Base-by-base conservation (phyloP, 2,113 vertebrate species). In the Datnioides undecimradiatus region DNA sequence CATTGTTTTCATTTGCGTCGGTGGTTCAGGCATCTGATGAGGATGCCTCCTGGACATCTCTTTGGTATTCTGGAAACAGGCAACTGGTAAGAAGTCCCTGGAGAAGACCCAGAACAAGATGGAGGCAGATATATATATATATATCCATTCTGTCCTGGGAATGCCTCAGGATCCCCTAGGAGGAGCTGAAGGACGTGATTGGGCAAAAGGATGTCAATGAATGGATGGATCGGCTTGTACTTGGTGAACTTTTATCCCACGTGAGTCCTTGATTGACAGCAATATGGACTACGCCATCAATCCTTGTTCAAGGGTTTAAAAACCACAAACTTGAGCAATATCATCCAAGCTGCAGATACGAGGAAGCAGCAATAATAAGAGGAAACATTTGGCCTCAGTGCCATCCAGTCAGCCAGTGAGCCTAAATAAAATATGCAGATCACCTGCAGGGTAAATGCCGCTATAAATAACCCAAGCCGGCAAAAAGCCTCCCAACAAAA, bases 391-490 rank as follows among this genome's bases (percentile, higher is more conserved):
- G 62, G 73, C 14, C 7, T 19, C 33, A 48, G 49, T 55, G n/a
- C 23, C 8, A 31, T 10, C 46, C 33, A 65, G 38, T 80, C 65
- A 80, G 38, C 45, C 3, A 58, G 34, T 52, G 46, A 14, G 40
- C 72, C 45, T 84, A 63, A 88, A 87, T 90, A 79, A 83, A 84
- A 77, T n/a, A 88, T 77, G 34, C 70, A 59, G 76, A 76, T 90
- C 78, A 83, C 71, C 74, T 74, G 79, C 66, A 69, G 64, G 46
- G 58, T 65, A 84, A 79, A 71, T 40, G 36, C n/a, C 7, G 17
- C 54, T 87, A 83, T 80, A 83, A 85, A 87, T 75, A 87, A 36
- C 68, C 46, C 3, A 17, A 64, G 54, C 40, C 2, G 8, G 41
- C 46, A 2, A 71, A 48, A 75, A 65, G 13, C 46, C 8, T 48